A percentile compares a stretch with the other conserved stretches of the same genome.
Conservation (phyloP, 2,888 invertebrate genomes). For the Cetonia aurata region DNA sequence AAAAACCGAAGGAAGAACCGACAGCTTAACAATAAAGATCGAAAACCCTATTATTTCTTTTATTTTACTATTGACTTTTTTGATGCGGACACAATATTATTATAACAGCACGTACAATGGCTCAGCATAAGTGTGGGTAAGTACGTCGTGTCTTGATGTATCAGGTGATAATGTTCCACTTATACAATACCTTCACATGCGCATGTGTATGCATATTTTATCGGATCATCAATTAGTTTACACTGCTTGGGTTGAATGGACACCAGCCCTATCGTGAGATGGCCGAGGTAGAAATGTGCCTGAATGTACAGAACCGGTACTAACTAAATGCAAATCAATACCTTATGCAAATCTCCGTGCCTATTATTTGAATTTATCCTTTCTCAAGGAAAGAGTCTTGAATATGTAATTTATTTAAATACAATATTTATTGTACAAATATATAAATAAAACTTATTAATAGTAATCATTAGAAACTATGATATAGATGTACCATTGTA, state of each 20-base stretch:
- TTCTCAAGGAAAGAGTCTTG: no score
- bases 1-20: slow-evolving; percentile 28
- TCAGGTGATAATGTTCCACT: slow-evolving; percentile 42
- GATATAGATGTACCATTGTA: no score
- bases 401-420: no score
- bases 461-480: not conserved
- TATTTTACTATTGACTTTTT: slow-evolving; percentile 42
- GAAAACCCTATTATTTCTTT: slow-evolving; percentile 41
- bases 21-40: slow-evolving; percentile 41
- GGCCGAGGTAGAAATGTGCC: slow-evolving; percentile 14
- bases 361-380: no score
- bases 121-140: slow-evolving; percentile 1
- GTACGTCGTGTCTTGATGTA: slow-evolving; percentile 36
- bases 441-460: not conserved
- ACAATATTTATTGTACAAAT: not conserved
- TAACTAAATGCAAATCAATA: slow-evolving; percentile 15
- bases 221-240: slow-evolving; percentile 38
- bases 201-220: slow-evolving; percentile 36
- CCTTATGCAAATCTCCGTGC: slow-evolving; percentile 16
- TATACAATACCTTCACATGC: slow-evolving; percentile 35
- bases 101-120: slow-evolving; percentile 25
- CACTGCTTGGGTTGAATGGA: slow-evolving; percentile 23
- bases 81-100: slow-evolving; percentile 17
- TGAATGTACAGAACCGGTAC: not conserved
- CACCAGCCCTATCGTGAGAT: slow-evolving; percentile 5